phyloP scores from a whole-genome alignment of 30 jellyfish, hydroid and myxozoan species.

The Aurelia sp. region DNA sequence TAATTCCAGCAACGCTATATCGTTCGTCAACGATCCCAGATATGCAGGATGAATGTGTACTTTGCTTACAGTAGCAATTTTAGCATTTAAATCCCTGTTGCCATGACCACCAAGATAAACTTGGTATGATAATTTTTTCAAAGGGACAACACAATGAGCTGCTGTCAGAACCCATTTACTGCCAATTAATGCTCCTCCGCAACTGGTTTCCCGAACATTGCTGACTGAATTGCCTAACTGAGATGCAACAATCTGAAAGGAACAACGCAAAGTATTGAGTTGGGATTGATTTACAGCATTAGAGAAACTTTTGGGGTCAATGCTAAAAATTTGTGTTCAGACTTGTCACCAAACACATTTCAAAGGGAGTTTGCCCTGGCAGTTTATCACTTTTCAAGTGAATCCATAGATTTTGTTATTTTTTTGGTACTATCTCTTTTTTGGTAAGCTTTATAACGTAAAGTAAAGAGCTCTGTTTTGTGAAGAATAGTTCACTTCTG shows the following conservation, averaged over 20 bases:
- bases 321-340: no score
- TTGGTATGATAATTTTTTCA: not conserved
- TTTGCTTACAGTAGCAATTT: constrained; percentile 1
- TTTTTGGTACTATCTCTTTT: no score
- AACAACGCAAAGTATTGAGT: not conserved
- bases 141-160: constrained; percentile 69
- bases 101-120: constrained; percentile 71
- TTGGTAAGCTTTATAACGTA: no score
- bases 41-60: constrained; percentile 58
- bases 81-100: constrained; percentile 50
- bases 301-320: no score
- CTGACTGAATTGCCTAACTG: not conserved
- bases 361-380: not conserved
- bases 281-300: not conserved
- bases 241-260: constrained; percentile 13
- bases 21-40: constrained; percentile 55
- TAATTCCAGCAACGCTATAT: constrained; percentile 61
- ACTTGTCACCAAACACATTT: no score
- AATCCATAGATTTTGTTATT: no score
- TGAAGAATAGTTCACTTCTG: no score
- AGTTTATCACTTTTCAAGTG: no score
- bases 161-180: constrained; percentile 76
- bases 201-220: constrained; percentile 27
- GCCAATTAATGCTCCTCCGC: constrained; percentile 78
- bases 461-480: no score